Base-by-base conservation (phyloP, 2,113 vertebrate genomes). In the Dicerorhinus sumatrensis region DNA sequence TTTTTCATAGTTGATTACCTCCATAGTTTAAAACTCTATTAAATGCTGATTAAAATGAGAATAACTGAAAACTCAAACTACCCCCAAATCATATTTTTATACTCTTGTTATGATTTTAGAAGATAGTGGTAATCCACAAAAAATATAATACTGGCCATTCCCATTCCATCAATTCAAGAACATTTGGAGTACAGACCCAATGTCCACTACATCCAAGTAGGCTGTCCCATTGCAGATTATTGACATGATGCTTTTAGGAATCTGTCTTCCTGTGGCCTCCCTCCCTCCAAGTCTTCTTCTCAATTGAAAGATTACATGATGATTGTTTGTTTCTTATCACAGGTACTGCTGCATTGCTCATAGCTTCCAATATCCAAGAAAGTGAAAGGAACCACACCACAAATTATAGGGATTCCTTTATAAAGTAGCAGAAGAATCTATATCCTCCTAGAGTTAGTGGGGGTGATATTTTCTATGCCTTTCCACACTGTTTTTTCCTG, bases 111-210 rank as follows among this genome's bases (percentile, higher is more conserved):
- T 85, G 13, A 58, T 6, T 73, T 73, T 81, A 73, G 27, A 67
- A 93, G n/a, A 31, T 12, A 69, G 16, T 65, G 17, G 3, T 51
- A 70, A 84, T 62, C 33, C 10, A 67, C 62, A 46, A 48, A 67
- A 89, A 83, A 62, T 51, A 46, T 70, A 91, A 10, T 69, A 51
- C 5, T 20, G n/a, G 29, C 12, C 6, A 80, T 3, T 69, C 7
- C 31, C 25, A 72, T 36, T 6, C 9, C 21, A 36, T 23, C 17
- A 29, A 18, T 39, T 73, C 11, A 65, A 65, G 18, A 62, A 62
- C 23, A 69, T 69, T 65, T 65, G 42, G n/a, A 46, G 4, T 27
- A 0, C 1, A 67, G 20, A 42, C 0, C 14, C 36, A 1, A 10
- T 14, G 3, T 14, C 9, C 31, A 73, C 29, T 42, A 56, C 54